Base-by-base conservation (phyloP, 2,888 invertebrate genomes). In the Synanthedon formicaeformis region DNA sequence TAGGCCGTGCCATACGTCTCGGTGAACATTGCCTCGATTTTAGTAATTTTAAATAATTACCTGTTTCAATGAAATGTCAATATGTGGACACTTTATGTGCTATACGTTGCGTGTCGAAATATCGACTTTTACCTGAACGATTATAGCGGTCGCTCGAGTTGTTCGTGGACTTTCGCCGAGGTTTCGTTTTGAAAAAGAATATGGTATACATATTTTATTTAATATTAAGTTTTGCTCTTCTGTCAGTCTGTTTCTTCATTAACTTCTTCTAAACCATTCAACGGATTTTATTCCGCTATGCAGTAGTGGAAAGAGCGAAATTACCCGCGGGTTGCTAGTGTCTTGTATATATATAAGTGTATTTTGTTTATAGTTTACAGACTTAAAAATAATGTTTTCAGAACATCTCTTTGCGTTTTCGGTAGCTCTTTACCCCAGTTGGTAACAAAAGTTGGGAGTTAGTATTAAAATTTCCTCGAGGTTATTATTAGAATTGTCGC, bases 401-500 rank as follows among this genome's bases (percentile, higher is more conserved):
- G 34, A 34, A 34, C 34, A 34, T 23, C 23, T 23, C 23, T 23
- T 23, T 23, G 23, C 23, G 23, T 23, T 45, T 52, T 41, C 48
- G 51, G 55, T 64, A 62, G 61, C 60, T 59, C 60, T 61, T 60
- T 64, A 59, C 58, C 55, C 58, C 55, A 51, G 58, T 57, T 52
- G 57, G 57, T 56, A 56, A 55, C 57, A 51, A 52, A 56, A 58
- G 60, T 63, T 61, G 61, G 58, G 62, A 63, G 60, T 58, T 64
- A 60, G 67, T 61, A 14, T 14, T 45, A 14, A 45, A 45, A 45
- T 13, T 14, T 13, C 49, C 8, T 61, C 60, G 61, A 54, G 60
- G 73, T 68, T 78, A 80, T 79, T 71, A 75, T 72, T 79, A 78
- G 79, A 75, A 65, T 64, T 60, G 58, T 63, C 69, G 67, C 10